Evolutionary conservation across 2,113 vertebrate genomes (phyloP).

Genomic region (Dasyprocta punctata): DNA sequence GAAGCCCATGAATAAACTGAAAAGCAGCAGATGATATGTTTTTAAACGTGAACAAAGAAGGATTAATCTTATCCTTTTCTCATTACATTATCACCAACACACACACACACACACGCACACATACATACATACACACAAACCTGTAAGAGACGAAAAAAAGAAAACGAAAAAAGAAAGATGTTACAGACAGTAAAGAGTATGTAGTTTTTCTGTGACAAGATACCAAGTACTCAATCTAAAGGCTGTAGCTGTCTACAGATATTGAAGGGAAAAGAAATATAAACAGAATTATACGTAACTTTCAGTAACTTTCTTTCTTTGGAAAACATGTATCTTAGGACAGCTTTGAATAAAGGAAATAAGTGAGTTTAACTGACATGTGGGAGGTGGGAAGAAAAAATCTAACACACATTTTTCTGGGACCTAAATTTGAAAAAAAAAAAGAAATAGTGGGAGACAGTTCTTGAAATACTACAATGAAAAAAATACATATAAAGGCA

Average conservation of each 20-base stretch:
- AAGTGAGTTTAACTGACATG: constrained; percentile 60
- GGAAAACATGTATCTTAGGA: constrained; percentile 51
- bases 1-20: neutral
- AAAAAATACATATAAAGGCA: constrained; percentile 1
- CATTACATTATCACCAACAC: neutral
- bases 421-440: constrained; percentile 22
- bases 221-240: constrained; percentile 1
- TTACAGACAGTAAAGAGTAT: neutral
- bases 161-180: neutral
- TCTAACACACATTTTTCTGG: constrained; percentile 39
- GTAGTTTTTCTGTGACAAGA: neutral
- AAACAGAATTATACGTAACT: neutral
- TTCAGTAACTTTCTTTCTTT: constrained; percentile 25
- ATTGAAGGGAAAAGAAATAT: neutral
- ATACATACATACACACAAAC: neutral
- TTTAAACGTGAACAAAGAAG: neutral
- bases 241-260: neutral
- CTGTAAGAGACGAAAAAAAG: neutral
- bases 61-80: neutral
- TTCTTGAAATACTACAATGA: constrained; percentile 53
- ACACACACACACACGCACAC: neutral
- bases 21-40: neutral
- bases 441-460: constrained; percentile 34
- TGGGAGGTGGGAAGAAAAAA: constrained; percentile 57
- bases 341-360: constrained; percentile 54